Evolutionary conservation across 2,797 vertebrate species (phyloP), one percentile per base, ranked within the genome.

Genomic region (Dicrostonyx torquatus): DNA sequence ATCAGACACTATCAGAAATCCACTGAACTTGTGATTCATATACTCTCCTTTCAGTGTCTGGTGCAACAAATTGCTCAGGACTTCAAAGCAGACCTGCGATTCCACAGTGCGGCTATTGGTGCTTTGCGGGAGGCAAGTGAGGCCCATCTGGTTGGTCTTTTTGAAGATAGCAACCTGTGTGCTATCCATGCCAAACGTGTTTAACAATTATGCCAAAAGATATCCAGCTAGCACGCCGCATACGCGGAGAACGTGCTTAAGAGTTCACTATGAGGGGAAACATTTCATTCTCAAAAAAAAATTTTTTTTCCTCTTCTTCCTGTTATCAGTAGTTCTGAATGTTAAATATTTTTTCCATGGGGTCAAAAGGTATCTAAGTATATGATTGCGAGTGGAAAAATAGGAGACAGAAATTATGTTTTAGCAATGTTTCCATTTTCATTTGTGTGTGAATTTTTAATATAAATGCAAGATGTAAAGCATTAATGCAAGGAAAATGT

Each of bases 401-500:
- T 29, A 45, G 26, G 73, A 24, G 73, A 31, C 43, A 48, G 73
- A 76, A 62, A 62, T 45, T 53, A 83, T 37, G 37, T 31, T 31
- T 31, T 62, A 26, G 58, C 79, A 31, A 15, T 83, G 64, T 64
- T 62, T 45, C 40, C 29, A 45, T 12, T 31, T 45, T 45, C 40
- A 64, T 83, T 34, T 34, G 17, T 34, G 40, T 64, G 58, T 64
- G 80, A 45, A 83, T 48, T 83, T 83, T 83, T 83, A 45, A 48
- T 83, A 45, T 83, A 64, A 83, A 83, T 64, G 40, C 40, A 83
- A 97, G 97, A 94, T 97, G 89, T 98, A 97, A 98, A 98, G 97
- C 93, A 97, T 97, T 91, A 97, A 98, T 98, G 97, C 20, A 97
- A 95, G 97, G 96, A 98, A 96, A 90, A 93, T 86, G 96, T 97